Base-by-base conservation (phyloP, 2,888 invertebrate genomes). In the Agrochola circellaris region DNA sequence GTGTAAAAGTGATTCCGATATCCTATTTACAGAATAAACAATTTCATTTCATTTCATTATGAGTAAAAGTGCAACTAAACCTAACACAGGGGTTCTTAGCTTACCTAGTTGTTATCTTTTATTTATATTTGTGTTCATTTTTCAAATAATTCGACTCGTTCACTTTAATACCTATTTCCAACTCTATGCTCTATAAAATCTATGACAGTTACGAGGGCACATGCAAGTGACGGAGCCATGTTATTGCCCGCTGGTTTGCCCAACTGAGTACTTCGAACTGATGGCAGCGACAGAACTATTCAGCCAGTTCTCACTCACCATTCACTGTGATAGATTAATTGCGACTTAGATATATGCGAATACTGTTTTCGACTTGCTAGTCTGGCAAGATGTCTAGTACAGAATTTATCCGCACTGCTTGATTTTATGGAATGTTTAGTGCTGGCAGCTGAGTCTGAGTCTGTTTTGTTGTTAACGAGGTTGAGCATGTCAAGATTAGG, bases 211-310 rank as follows among this genome's bases (percentile, higher is more conserved):
- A 73, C 72, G 72, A 77, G 66, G 73, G 69, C 84, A 82, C 75
- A 91, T 92, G 93, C 88, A 83, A 91, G 85, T 92, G 92, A 92
- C 93, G 88, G 89, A 83, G 73, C 84, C 84, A 75, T 90, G 88
- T 92, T 92, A 93, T 92, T 92, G 90, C 92, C 87, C 83, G 88
- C 86, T 85, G 89, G 88, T 90, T 90, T 89, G 85, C 89, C 91
- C 90, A 87, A 89, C 91, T 87, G 89, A 90, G 90, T 87, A 87
- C 86, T 79, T 38, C 68, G 64, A 66, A 72, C 82, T 83, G 88
- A 84, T 91, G 89, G 89, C 87, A 87, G 87, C 88, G 89, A 88
- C 89, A 89, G 89, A 68, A 83, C 84, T 73, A 82, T 85, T 86
- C 86, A 84, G 78, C 82, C 83, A 77, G 85, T 89, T 73, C 88